These are phyloP conservation scores for Ptilorrhoa leucosticta DNA, from an alignment of 2,113 vertebrate species.

Conservation along the genomic window DNA sequence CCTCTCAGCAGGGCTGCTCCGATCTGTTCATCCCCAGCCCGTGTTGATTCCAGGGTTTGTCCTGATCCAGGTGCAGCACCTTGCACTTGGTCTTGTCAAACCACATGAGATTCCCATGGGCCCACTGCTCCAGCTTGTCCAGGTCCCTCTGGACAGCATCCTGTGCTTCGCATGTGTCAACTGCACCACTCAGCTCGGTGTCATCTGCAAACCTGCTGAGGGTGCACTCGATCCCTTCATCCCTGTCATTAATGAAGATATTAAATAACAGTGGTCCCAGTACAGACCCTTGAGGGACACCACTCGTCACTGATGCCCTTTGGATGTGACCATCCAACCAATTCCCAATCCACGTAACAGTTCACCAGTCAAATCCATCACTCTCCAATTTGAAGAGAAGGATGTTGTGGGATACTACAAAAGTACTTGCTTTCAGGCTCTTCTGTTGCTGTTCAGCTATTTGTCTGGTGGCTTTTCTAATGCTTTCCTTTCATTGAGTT, in stretches of 20 bases:
- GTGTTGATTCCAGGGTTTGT: neutral
- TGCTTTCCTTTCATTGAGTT: neutral
- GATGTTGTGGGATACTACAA: neutral
- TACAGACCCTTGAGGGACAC: accelerated
- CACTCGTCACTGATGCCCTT: accelerated
- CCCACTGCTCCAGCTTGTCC: neutral
- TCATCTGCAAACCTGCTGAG: neutral
- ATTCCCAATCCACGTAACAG: neutral
- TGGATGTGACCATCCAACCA: neutral
- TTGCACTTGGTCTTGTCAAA: neutral
- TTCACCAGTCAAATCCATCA: neutral
- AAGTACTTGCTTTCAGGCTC: neutral
- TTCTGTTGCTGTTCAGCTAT: neutral
- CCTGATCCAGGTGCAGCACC: neutral
- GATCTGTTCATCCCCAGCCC: neutral
- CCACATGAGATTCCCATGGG: neutral
- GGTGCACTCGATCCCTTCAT: accelerated
- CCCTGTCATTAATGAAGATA: neutral
- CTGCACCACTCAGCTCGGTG: neutral
- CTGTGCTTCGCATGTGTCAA: neutral
- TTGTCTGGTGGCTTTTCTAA: neutral
- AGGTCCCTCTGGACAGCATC: neutral
- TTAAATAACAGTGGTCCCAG: too few relatives aligned
- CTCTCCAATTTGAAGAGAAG: neutral
- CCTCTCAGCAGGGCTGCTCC: neutral